phyloP scores from a whole-genome alignment of 2,888 invertebrate genomes.

The Pristionchus maxplancki region DNA sequence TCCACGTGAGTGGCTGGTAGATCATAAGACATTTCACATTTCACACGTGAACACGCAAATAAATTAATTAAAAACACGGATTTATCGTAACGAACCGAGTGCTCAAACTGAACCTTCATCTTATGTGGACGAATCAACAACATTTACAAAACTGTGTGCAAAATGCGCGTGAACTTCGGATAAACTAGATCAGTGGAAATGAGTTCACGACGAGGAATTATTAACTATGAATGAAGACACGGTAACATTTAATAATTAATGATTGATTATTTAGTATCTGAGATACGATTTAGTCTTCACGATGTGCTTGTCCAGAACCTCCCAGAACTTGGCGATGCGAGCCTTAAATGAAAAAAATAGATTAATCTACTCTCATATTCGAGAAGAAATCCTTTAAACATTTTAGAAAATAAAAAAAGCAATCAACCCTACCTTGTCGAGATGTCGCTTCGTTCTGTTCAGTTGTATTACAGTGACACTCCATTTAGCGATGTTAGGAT shows the following conservation, averaged over 20 bases:
- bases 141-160: slow-evolving; percentile 26
- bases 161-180: slow-evolving; percentile 4
- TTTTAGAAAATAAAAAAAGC: neutral
- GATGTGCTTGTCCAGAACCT: slow-evolving; percentile 93
- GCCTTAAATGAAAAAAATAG: slow-evolving; percentile 81
- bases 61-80: neutral
- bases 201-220: neutral
- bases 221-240: neutral
- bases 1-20: slow-evolving; percentile 22
- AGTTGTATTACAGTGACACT: slow-evolving; percentile 93
- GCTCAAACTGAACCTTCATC: slow-evolving; percentile 16
- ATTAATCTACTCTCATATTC: too few species aligned
- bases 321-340: slow-evolving; percentile 96
- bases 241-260: neutral
- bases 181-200: neutral
- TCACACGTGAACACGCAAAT: neutral
- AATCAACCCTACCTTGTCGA: slow-evolving; percentile 84
- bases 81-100: slow-evolving; percentile 23
- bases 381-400: neutral
- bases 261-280: slow-evolving; percentile 82
- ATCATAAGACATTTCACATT: neutral
- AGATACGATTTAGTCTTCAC: slow-evolving; percentile 91
- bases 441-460: slow-evolving; percentile 93
- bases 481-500: slow-evolving; percentile 96
- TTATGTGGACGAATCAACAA: neutral